Evolutionary conservation across 1,140 invertebrate species (phyloP), one percentile per base, ranked within the genome.

Genomic region (Drosophila tsacasi): DNA sequence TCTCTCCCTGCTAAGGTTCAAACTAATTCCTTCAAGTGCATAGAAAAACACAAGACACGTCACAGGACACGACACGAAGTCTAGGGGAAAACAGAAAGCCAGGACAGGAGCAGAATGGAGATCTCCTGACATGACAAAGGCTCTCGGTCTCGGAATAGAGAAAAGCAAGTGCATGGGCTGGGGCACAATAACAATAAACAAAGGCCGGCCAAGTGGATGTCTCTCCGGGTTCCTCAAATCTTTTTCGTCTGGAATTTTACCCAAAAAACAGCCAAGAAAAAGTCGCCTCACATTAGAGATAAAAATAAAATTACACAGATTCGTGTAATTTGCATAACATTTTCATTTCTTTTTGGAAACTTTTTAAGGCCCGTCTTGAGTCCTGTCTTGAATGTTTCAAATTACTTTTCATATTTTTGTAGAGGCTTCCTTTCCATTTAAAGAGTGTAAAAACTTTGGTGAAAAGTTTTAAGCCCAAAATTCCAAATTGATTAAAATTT

Each of bases 131-230:
- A 67, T 76, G 81, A 83, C 83, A 87, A 86, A 83, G 81, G 23
- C 32, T 42, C 30, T 50, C 40, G 9, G n/a, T 1, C 15, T 44
- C 7, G 21, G 35, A 21, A 52, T 23, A 46, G 57, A 17, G 49
- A 37, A 21, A 17, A 44, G 37, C 19, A 23, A 42, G 60, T 7
- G 13, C 52, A 19, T 17, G 46, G 54, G 3, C n/a, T 5, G 27
- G 25, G 54, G 44, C 44, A 35, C 67, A 54, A 81, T 80, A 87
- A 84, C 49, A 83, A 83, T 71, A 84, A 89, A 80, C 80, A 80
- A 72, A 71, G 50, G 21, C 37, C 59, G 37, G 54, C 40, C 61
- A 30, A 62, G 74, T 66, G 61, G 54, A 13, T 66, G 60, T 73
- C 35, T 49, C n/a, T 12, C 50, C 39, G 15, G 61, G 49, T 85